A percentile compares a stretch with the other conserved stretches of the same genome.
Conservation (phyloP, 2,113 vertebrate species). For the Alosa alosa region DNA sequence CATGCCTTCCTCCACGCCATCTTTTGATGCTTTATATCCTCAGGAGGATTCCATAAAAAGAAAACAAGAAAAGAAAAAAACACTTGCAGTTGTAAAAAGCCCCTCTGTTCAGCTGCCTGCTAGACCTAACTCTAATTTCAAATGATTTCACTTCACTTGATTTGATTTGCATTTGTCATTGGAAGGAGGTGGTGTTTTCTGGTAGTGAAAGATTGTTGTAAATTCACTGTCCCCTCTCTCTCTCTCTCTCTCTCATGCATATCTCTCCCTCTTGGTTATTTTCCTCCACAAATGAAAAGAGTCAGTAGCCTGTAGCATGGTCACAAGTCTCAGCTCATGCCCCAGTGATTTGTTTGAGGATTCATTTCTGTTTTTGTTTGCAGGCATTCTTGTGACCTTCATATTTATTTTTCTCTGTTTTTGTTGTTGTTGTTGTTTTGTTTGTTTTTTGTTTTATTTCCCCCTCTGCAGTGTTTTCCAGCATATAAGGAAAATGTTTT, state of each 20-base stretch:
- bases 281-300: neutral
- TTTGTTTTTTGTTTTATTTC: neutral
- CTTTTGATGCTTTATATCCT: neutral
- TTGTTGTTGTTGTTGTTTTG: neutral
- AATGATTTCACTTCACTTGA: too few relatives aligned
- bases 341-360: neutral
- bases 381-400: constrained; percentile 1
- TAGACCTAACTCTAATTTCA: neutral
- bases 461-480: neutral
- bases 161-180: too few relatives aligned
- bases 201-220: too few relatives aligned
- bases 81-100: too few relatives aligned
- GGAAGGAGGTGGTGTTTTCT: neutral
- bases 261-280: neutral
- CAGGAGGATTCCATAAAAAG: neutral
- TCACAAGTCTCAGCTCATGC: neutral
- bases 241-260: neutral
- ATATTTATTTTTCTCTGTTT: neutral
- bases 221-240: neutral
- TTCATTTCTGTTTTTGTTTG: neutral
- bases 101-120: neutral
- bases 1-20: neutral
- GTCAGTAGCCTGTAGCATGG: neutral
- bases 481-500: neutral
- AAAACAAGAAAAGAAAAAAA: too few relatives aligned